Conservation (phyloP, 2,113 vertebrate genomes). For the Catharus bicknelli region DNA sequence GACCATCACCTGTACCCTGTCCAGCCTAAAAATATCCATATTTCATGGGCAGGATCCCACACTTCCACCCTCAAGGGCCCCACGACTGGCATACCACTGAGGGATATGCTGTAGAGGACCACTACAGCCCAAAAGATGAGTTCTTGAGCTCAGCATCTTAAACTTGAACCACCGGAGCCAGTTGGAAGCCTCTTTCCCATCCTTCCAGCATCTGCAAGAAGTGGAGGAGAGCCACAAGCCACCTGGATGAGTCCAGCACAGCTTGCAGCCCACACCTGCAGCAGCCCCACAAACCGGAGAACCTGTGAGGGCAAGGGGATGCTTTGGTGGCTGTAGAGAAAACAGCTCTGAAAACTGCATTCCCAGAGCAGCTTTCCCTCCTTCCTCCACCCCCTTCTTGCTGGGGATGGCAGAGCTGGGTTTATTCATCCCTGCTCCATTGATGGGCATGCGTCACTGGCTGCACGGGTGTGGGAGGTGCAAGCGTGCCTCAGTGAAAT, state of each 20-base stretch:
- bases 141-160: neutral
- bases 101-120: neutral
- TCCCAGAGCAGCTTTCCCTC: neutral
- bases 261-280: neutral
- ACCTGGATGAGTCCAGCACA: rapidly evolving
- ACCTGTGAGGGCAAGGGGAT: neutral
- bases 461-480: slow-evolving; percentile 46
- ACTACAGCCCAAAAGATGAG: too few relatives aligned
- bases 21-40: rapidly evolving
- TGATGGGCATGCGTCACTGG: neutral
- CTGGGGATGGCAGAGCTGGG: neutral
- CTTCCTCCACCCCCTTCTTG: neutral
- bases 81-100: too few relatives aligned
- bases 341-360: neutral
- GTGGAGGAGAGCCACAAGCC: neutral
- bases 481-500: slow-evolving; percentile 25
- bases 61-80: neutral
- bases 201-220: neutral
- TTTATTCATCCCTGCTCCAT: slow-evolving; percentile 49
- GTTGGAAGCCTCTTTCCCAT: neutral
- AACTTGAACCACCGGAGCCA: neutral
- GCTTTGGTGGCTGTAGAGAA: neutral
- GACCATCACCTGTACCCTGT: neutral
- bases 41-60: rapidly evolving
- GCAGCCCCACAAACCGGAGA: neutral